phyloP scores from a whole-genome alignment of 2,888 invertebrate species.

The Harmothoe impar region DNA sequence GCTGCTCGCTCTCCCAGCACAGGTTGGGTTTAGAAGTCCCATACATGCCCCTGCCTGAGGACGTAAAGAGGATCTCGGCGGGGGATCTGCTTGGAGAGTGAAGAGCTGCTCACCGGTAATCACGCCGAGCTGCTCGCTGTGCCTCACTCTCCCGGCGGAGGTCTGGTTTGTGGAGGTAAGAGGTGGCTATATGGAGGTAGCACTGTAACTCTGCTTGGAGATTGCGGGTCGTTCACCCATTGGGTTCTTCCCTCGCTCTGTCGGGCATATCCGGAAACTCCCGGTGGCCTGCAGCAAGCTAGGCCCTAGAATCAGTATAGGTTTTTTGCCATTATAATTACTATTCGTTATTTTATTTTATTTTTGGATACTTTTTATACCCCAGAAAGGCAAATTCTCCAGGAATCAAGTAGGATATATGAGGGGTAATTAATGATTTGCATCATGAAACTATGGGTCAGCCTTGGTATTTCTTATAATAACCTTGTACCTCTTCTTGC shows the following conservation, averaged over 20 bases:
- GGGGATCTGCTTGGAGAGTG: slow-evolving; percentile 30
- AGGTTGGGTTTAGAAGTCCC: neutral
- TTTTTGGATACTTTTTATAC: too few species aligned
- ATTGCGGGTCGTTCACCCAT: neutral
- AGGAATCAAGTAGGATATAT: too few species aligned
- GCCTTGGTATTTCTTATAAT: too few species aligned
- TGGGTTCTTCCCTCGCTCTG: neutral
- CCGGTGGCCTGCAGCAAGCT: neutral
- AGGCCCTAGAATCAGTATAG: neutral
- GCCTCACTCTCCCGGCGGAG: neutral
- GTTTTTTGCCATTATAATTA: neutral
- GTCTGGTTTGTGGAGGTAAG: neutral
- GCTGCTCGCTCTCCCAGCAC: slow-evolving; percentile 32
- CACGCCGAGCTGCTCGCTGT: neutral
- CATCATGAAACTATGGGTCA: too few species aligned
- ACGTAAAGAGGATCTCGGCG: neutral
- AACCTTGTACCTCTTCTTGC: too few species aligned
- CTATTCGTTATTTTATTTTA: too few species aligned
- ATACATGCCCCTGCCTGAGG: neutral
- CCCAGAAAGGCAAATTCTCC: too few species aligned
- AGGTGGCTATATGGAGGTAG: neutral
- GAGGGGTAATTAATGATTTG: too few species aligned
- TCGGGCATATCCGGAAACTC: neutral
- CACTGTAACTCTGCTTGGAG: neutral
- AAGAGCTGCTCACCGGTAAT: slow-evolving; percentile 27